A percentile compares a stretch with the other conserved stretches of the same genome.
phyloP scores from a whole-genome alignment of 2,797 vertebrate genomes.

The Megalops cyprinoides region DNA sequence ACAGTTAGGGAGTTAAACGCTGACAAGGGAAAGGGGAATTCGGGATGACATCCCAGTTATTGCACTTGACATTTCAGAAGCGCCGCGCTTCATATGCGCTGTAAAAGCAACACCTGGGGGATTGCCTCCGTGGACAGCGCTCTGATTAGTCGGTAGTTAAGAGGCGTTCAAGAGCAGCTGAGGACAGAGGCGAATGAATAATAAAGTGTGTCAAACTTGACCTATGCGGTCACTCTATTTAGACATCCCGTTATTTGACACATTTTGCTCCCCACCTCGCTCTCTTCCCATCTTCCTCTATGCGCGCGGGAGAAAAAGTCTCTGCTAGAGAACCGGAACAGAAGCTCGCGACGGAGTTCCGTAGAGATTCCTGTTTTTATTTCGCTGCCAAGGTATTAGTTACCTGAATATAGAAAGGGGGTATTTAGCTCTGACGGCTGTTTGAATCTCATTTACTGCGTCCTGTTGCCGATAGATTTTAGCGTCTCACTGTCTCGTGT shows the following conservation, averaged over 20 bases:
- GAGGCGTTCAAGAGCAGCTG: constrained; percentile 55
- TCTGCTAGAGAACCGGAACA: constrained; percentile 51
- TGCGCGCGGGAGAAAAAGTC: constrained; percentile 42
- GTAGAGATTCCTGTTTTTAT: constrained; percentile 53
- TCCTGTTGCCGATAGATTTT: constrained; percentile 63
- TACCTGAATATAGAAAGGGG: constrained; percentile 65
- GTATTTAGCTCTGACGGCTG: constrained; percentile 65
- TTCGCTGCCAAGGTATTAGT: not conserved
- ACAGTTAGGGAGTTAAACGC: constrained; percentile 53
- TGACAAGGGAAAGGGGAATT: constrained; percentile 53
- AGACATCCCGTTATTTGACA: constrained; percentile 57
- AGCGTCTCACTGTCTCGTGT: constrained; percentile 66
- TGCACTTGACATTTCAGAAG: constrained; percentile 74
- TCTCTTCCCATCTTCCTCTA: not conserved
- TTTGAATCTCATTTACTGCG: constrained; percentile 59
- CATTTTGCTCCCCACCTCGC: constrained; percentile 24
- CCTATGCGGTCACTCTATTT: constrained; percentile 67
- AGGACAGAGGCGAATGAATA: constrained; percentile 69
- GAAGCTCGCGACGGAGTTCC: constrained; percentile 44
- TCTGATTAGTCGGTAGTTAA: constrained; percentile 61
- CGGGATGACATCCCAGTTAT: constrained; percentile 68
- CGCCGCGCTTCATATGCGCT: constrained; percentile 59
- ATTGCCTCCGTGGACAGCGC: constrained; percentile 32
- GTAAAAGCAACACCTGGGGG: constrained; percentile 65
- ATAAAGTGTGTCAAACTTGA: constrained; percentile 72